A percentile compares a stretch with the other conserved stretches of the same genome.
Evolutionary conservation across 2,888 invertebrate genomes (phyloP).

Genomic region (Leptopilina drosophilae): DNA sequence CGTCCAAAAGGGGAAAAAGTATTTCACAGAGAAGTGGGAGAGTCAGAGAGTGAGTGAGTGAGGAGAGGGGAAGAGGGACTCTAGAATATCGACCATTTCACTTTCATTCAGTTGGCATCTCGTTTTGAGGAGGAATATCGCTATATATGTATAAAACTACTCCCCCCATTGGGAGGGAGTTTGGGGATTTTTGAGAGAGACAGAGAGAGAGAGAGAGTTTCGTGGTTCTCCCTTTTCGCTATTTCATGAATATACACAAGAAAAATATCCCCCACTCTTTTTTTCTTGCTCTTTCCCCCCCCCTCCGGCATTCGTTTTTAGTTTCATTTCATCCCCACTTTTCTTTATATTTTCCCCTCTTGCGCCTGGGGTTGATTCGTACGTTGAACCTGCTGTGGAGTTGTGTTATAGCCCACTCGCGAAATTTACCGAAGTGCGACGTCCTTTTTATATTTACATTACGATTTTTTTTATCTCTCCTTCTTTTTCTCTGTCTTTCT

Average conservation of each 20-base stretch:
- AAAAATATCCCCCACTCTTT: neutral
- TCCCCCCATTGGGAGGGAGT: neutral
- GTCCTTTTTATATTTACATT: slow-evolving; percentile 41
- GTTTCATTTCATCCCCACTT: slow-evolving; percentile 1
- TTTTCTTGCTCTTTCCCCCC: neutral
- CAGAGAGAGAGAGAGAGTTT: neutral
- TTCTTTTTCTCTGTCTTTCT: neutral
- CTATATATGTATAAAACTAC: slow-evolving; percentile 16
- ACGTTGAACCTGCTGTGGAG: slow-evolving; percentile 29
- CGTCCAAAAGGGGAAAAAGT: slow-evolving; percentile 47
- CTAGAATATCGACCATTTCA: slow-evolving; percentile 67
- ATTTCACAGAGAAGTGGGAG: slow-evolving; percentile 44
- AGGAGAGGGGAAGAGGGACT: too few species aligned
- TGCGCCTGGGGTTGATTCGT: slow-evolving; percentile 15
- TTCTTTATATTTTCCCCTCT: neutral
- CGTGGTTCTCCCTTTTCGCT: neutral
- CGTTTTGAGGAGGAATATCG: slow-evolving; percentile 44
- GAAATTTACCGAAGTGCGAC: slow-evolving; percentile 33
- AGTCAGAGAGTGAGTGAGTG: neutral
- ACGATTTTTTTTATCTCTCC: neutral
- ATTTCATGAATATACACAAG: neutral
- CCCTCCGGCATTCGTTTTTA: slow-evolving; percentile 5
- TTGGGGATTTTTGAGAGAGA: neutral
- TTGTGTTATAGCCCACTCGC: slow-evolving; percentile 30
- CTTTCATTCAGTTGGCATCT: slow-evolving; percentile 65